A percentile compares a stretch with the other conserved stretches of the same genome.
phyloP scores from a whole-genome alignment of 2,113 vertebrate genomes.

The Oreochromis tanganicae region DNA sequence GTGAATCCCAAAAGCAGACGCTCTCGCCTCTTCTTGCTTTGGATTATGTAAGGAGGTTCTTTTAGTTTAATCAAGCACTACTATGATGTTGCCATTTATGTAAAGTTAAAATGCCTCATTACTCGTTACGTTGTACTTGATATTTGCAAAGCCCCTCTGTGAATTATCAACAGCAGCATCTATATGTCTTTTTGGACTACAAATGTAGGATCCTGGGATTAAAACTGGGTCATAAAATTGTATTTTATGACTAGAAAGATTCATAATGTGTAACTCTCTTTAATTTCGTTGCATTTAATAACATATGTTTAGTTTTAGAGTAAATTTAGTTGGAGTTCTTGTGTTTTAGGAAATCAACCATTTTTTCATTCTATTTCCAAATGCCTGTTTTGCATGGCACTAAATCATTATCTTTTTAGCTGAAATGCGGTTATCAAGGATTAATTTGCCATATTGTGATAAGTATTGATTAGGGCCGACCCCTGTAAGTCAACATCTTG shows the following conservation, averaged over 20 bases:
- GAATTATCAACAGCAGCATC: conserved; percentile 17
- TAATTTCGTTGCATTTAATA: neutral
- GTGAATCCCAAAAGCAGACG: conserved; percentile 35
- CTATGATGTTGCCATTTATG: conserved; percentile 2
- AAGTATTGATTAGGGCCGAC: neutral
- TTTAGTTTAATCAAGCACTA: conserved; percentile 38
- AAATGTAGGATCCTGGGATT: neutral
- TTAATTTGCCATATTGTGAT: neutral
- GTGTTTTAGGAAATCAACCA: neutral
- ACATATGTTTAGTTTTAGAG: neutral
- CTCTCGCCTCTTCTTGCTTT: conserved; percentile 12
- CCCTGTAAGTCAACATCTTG: neutral
- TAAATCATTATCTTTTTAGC: neutral
- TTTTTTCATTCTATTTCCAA: neutral
- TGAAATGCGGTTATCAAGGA: neutral
- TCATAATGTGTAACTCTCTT: neutral
- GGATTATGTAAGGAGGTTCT: conserved; percentile 33
- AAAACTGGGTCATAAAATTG: neutral
- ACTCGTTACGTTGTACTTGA: conserved; percentile 14
- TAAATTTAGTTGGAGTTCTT: neutral
- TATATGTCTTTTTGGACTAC: neutral
- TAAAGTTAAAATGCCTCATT: conserved; percentile 11
- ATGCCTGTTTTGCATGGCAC: neutral
- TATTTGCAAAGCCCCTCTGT: neutral
- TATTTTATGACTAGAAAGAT: neutral